Conservation (phyloP, 2,113 vertebrate genomes). For the Heptranchias perlo region DNA sequence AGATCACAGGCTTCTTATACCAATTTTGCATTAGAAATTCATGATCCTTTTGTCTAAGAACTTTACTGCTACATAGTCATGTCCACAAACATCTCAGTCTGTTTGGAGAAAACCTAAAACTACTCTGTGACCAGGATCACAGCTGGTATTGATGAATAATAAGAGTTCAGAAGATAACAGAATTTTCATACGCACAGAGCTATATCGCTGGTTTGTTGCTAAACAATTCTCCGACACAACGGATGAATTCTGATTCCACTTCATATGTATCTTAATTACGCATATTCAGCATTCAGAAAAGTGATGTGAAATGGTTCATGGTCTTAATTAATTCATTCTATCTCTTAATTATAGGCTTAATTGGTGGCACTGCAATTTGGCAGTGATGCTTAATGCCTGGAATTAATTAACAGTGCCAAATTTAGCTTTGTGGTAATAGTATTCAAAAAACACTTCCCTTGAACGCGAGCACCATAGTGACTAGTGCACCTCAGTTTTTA, state of each 20-base stretch:
- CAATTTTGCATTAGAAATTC: no score
- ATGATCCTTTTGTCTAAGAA: background rate
- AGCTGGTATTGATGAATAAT: background rate
- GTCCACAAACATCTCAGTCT: background rate
- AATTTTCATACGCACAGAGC: no score
- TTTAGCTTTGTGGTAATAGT: background rate
- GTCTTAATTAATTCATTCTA: conserved; percentile 5
- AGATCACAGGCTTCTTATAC: background rate
- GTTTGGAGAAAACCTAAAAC: background rate
- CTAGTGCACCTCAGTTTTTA: background rate
- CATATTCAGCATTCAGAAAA: background rate
- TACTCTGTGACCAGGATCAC: background rate
- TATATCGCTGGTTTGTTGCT: background rate
- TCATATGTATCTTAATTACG: background rate
- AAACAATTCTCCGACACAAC: background rate
- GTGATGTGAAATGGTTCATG: conserved; percentile 12
- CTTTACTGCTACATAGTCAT: background rate
- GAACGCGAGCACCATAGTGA: background rate
- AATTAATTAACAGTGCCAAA: background rate
- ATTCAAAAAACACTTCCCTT: background rate
- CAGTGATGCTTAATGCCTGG: background rate
- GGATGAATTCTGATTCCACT: background rate
- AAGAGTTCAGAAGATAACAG: background rate
- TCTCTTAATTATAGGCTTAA: background rate
- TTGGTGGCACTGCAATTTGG: background rate